Percentiles rank a stretch among this genome's conserved stretches.
These are phyloP conservation scores for Oncopeltus fasciatus DNA, from an alignment of 1,140 invertebrate species.

Conservation along the genomic window DNA sequence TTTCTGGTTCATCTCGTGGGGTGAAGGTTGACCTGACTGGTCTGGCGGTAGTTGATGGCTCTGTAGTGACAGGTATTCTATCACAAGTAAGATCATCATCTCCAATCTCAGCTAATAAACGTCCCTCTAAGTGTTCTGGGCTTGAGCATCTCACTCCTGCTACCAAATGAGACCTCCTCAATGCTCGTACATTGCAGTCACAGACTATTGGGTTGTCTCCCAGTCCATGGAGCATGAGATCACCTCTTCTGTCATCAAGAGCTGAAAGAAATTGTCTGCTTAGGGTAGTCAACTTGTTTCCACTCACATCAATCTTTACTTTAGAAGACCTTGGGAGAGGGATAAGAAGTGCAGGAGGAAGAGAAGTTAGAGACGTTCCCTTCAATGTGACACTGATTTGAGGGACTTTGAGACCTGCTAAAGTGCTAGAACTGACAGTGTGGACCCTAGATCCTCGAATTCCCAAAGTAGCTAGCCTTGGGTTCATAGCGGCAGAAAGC, in stretches of 20 bases:
- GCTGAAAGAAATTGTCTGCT: slow-evolving; percentile 59
- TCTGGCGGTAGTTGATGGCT: slow-evolving; percentile 29
- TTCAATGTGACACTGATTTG: slow-evolving; percentile 53
- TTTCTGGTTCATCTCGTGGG: slow-evolving; percentile 62
- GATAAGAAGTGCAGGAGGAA: slow-evolving; percentile 68
- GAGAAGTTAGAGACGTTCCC: slow-evolving; percentile 59
- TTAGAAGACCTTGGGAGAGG: slow-evolving; percentile 75
- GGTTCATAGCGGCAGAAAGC: slow-evolving; percentile 58
- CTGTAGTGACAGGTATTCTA: slow-evolving; percentile 35
- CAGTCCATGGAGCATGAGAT: slow-evolving; percentile 54
- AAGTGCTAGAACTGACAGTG: slow-evolving; percentile 62
- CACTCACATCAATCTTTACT: slow-evolving; percentile 59
- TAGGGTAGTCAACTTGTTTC: slow-evolving; percentile 57
- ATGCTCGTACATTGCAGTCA: slow-evolving; percentile 63
- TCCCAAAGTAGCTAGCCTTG: slow-evolving; percentile 55
- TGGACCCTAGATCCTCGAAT: slow-evolving; percentile 58
- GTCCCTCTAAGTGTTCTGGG: slow-evolving; percentile 50
- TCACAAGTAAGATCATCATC: slow-evolving; percentile 68
- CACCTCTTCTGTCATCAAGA: slow-evolving; percentile 61
- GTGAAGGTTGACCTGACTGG: slow-evolving; percentile 28
- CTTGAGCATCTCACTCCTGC: slow-evolving; percentile 44
- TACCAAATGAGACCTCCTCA: slow-evolving; percentile 41
- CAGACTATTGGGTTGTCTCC: slow-evolving; percentile 65
- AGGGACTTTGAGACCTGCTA: slow-evolving; percentile 61
- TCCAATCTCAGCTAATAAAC: slow-evolving; percentile 52